These are phyloP conservation scores for Sisyra nigra DNA, from an alignment of 2,888 invertebrate species.

Conservation along the genomic window DNA sequence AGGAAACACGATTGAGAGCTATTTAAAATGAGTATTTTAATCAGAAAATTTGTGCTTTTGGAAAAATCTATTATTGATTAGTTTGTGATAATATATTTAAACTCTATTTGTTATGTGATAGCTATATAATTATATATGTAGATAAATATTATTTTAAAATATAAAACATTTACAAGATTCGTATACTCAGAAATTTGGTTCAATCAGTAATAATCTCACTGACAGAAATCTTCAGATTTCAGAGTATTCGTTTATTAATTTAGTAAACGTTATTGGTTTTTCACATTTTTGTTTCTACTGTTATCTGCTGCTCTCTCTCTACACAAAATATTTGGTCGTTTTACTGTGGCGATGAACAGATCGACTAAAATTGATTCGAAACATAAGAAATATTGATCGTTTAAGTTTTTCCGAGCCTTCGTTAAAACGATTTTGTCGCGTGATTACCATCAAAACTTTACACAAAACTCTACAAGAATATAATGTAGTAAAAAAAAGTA, in stretches of 20 bases:
- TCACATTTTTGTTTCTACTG: slow-evolving; percentile 4
- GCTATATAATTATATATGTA: too few species aligned
- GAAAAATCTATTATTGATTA: too few species aligned
- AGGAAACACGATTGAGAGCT: too few species aligned
- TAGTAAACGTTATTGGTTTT: background rate
- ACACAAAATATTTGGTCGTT: slow-evolving; percentile 37
- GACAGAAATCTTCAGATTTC: background rate
- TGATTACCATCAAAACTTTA: background rate
- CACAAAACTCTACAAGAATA: slow-evolving; percentile 1
- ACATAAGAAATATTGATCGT: too few species aligned
- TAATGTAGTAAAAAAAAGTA: background rate
- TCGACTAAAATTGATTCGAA: too few species aligned
- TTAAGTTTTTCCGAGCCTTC: too few species aligned
- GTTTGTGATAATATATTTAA: too few species aligned
- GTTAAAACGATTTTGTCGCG: too few species aligned
- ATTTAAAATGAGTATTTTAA: too few species aligned
- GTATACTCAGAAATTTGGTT: background rate
- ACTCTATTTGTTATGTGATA: too few species aligned
- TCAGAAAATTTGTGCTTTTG: too few species aligned
- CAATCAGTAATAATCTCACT: background rate
- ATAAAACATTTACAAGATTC: background rate
- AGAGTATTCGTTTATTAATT: background rate
- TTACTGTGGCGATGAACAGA: slow-evolving; percentile 28
- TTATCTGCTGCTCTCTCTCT: slow-evolving; percentile 41
- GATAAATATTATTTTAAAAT: too few species aligned